These are phyloP conservation scores for Tortricodes alternella DNA, from an alignment of 2,888 invertebrate genomes.

Conservation along the genomic window DNA sequence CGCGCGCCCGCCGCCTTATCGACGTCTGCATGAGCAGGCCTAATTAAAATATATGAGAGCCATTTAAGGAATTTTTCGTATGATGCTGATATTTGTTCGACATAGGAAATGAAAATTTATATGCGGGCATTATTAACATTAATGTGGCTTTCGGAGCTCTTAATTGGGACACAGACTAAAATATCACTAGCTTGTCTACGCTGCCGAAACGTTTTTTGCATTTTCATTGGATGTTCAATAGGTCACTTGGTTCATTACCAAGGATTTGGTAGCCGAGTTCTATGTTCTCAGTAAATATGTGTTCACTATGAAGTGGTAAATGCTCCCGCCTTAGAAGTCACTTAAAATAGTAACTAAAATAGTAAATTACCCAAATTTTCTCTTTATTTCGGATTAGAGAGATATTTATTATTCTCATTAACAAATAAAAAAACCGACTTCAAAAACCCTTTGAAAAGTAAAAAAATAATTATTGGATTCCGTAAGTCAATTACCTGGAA, in stretches of 20 bases:
- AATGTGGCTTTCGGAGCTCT: slow-evolving; percentile 39
- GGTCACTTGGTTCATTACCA: neutral
- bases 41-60: slow-evolving; percentile 77
- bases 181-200: neutral
- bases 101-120: slow-evolving; percentile 64
- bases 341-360: too few species aligned
- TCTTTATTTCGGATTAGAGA: too few species aligned
- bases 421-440: too few species aligned
- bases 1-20: slow-evolving; percentile 56
- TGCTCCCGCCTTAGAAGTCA: too few species aligned
- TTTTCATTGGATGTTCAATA: neutral
- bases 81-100: slow-evolving; percentile 55
- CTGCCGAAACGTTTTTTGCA: neutral
- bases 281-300: too few species aligned
- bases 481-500: too few species aligned
- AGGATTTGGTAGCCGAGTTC: neutral
- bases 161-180: slow-evolving; percentile 16
- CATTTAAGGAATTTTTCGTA: slow-evolving; percentile 67
- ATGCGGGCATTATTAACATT: slow-evolving; percentile 52
- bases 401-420: too few species aligned
- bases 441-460: too few species aligned
- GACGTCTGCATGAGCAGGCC: slow-evolving; percentile 65
- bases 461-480: too few species aligned
- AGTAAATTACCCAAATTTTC: too few species aligned
- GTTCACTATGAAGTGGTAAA: too few species aligned